Evolutionary conservation across 2,888 invertebrate species (phyloP).

Genomic region (Athrips mouffetella): DNA sequence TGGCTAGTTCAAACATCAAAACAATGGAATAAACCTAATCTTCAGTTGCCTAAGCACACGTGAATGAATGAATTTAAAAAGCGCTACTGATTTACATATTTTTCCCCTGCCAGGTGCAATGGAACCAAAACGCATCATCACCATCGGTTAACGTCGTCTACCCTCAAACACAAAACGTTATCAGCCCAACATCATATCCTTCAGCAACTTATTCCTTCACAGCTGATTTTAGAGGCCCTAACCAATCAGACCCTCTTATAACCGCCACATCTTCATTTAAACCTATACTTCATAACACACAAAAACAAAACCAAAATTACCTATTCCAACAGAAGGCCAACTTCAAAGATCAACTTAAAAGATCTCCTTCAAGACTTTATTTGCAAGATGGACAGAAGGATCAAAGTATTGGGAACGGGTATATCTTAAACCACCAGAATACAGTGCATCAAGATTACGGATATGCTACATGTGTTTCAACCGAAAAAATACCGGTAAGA

Average conservation of each 20-base stretch:
- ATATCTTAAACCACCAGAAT: conserved; percentile 58
- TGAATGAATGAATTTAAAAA: too few species aligned
- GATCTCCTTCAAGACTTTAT: conserved; percentile 62
- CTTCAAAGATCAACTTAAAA: conserved; percentile 55
- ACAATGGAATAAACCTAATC: too few species aligned
- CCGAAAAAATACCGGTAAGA: conserved; percentile 66
- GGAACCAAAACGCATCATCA: conserved; percentile 82
- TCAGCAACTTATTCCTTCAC: conserved; percentile 90
- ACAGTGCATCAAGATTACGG: conserved; percentile 68
- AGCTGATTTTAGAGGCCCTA: conserved; percentile 86
- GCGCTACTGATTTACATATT: neutral
- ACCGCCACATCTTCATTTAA: conserved; percentile 77
- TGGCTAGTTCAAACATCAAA: too few species aligned
- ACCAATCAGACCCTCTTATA: conserved; percentile 76
- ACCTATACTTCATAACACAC: conserved; percentile 68
- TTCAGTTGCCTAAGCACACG: too few species aligned
- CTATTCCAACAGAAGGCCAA: conserved; percentile 68
- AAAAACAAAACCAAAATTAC: conserved; percentile 60
- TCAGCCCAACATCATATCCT: conserved; percentile 82
- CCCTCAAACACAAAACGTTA: conserved; percentile 79
- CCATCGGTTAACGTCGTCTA: conserved; percentile 82
- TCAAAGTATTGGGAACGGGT: conserved; percentile 50
- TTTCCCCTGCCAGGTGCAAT: conserved; percentile 79
- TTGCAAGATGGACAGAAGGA: conserved; percentile 58
- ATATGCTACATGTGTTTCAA: conserved; percentile 52